These are phyloP conservation scores for Toxostoma redivivum DNA, from an alignment of 2,113 vertebrate genomes.

Conservation along the genomic window DNA sequence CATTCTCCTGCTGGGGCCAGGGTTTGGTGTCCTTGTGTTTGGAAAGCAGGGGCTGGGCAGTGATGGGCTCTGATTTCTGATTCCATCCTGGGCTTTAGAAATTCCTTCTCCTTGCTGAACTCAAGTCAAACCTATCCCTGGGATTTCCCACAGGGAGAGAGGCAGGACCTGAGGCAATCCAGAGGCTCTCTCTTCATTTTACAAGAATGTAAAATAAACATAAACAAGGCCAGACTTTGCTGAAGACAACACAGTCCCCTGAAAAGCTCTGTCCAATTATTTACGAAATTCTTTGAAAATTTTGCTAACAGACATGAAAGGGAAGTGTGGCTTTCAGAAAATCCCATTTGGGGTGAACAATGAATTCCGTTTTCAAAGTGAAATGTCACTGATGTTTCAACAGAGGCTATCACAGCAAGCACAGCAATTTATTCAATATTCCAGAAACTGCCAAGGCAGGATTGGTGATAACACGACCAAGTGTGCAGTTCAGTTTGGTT, in stretches of 20 bases:
- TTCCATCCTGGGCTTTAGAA: neutral
- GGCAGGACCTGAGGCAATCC: neutral
- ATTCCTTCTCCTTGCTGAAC: neutral
- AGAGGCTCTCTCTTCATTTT: neutral
- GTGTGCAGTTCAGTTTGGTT: neutral
- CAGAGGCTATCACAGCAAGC: constrained; percentile 5
- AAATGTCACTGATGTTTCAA: constrained; percentile 33
- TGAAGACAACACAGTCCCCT: neutral
- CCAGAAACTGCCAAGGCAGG: neutral
- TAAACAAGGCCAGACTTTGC: neutral
- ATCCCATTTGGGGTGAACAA: neutral
- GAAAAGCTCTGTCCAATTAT: neutral
- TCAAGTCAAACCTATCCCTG: neutral
- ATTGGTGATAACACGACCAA: neutral
- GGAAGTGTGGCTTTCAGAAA: constrained; percentile 15
- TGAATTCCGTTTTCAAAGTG: constrained; percentile 22
- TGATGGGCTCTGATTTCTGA: neutral
- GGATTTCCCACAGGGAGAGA: neutral
- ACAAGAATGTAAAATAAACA: neutral
- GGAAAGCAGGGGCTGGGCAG: neutral
- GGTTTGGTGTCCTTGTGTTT: neutral
- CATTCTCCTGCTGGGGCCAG: neutral
- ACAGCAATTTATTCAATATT: constrained; percentile 29
- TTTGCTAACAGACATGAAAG: constrained; percentile 21
- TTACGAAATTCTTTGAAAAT: neutral